Conservation (phyloP, 2,797 vertebrate species). For the Mycteria americana region DNA sequence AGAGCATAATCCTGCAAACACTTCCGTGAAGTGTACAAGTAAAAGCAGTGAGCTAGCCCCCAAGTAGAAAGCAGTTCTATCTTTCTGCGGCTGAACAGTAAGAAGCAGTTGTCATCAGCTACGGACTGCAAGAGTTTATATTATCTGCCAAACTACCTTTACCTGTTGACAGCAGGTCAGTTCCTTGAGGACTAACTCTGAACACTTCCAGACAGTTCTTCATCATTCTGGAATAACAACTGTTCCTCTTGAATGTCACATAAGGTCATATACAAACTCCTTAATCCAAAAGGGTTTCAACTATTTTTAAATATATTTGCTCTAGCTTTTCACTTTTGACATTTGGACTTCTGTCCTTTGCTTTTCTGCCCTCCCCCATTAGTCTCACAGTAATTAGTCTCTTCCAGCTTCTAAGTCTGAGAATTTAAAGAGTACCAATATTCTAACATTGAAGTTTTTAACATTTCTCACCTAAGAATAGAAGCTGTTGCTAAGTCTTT, state of each 20-base stretch:
- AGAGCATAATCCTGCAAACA: neutral
- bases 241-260: neutral
- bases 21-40: neutral
- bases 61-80: neutral
- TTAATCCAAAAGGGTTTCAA: neutral
- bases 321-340: neutral
- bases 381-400: neutral
- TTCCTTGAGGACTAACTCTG: neutral
- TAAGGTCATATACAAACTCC: neutral
- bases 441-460: neutral
- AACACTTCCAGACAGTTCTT: neutral
- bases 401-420: neutral
- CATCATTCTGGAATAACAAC: neutral
- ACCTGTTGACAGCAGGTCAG: neutral
- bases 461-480: neutral
- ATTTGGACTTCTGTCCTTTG: neutral
- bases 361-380: neutral
- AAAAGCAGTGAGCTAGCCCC: neutral
- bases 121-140: neutral
- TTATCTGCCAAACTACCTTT: neutral
- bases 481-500: neutral
- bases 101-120: neutral
- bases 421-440: neutral
- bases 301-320: neutral
- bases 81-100: neutral